These are phyloP conservation scores for Poecilia wingei DNA, from an alignment of 2,797 vertebrate genomes.

Conservation along the genomic window DNA sequence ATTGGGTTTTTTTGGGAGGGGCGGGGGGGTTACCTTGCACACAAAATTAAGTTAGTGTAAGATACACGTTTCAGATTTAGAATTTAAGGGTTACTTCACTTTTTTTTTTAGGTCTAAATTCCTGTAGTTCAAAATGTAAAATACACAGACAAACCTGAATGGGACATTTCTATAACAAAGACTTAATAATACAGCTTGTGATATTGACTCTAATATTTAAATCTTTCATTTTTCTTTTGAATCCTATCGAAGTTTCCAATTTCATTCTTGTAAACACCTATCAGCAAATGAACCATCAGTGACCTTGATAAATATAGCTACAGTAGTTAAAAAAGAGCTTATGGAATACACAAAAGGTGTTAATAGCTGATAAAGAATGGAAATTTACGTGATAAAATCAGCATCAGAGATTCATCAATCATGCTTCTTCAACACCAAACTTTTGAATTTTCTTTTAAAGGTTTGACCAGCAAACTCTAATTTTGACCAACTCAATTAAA, in stretches of 20 bases:
- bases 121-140: neutral
- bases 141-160: neutral
- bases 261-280: neutral
- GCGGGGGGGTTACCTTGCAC: neutral
- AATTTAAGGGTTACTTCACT: neutral
- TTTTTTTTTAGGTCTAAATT: neutral
- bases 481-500: neutral
- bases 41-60: neutral
- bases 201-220: neutral
- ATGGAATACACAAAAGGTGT: neutral
- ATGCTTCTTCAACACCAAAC: neutral
- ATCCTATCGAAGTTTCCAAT: neutral
- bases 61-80: neutral
- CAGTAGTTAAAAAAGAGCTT: neutral
- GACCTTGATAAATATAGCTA: neutral
- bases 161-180: neutral
- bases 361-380: neutral
- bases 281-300: neutral
- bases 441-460: neutral
- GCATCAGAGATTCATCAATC: neutral
- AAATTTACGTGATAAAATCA: neutral
- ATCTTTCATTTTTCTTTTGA: neutral
- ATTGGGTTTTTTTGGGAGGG: neutral
- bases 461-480: neutral
- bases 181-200: neutral